phyloP scores from a whole-genome alignment of 2,888 invertebrate species.

The Idaea straminata region DNA sequence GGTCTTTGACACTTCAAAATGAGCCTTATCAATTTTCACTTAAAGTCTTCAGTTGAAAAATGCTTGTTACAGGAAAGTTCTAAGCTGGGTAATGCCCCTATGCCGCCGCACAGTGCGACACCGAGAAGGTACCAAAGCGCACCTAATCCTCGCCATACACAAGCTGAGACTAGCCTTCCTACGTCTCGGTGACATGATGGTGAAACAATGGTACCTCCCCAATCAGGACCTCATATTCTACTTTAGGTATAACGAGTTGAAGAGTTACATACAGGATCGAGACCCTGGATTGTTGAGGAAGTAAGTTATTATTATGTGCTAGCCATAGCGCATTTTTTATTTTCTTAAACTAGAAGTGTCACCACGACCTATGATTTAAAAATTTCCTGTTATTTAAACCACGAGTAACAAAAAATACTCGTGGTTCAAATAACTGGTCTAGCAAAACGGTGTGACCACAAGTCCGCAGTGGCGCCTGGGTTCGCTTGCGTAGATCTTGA shows the following conservation, averaged over 20 bases:
- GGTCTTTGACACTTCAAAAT: too few species aligned
- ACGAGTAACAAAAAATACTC: too few species aligned
- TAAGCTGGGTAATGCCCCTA: conserved; percentile 82
- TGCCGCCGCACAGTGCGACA: conserved; percentile 81
- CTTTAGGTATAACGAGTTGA: conserved; percentile 84
- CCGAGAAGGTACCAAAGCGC: conserved; percentile 85
- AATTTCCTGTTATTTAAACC: too few species aligned
- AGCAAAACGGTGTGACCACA: too few species aligned
- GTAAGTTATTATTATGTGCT: conserved; percentile 61
- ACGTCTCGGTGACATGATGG: conserved; percentile 79
- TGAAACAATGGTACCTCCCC: conserved; percentile 82
- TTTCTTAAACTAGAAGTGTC: too few species aligned
- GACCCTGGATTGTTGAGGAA: conserved; percentile 81
- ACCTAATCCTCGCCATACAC: conserved; percentile 75
- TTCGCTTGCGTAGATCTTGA: background rate
- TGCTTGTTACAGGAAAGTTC: conserved; percentile 63
- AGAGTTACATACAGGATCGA: conserved; percentile 70
- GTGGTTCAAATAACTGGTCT: too few species aligned
- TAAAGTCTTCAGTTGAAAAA: background rate
- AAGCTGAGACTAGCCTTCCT: conserved; percentile 81
- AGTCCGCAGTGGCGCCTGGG: too few species aligned
- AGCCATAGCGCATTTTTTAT: too few species aligned
- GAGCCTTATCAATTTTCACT: too few species aligned
- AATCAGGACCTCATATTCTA: conserved; percentile 83
- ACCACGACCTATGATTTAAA: too few species aligned